Base-by-base conservation (phyloP, 1,140 invertebrate species). In the Eumeta japonica region DNA sequence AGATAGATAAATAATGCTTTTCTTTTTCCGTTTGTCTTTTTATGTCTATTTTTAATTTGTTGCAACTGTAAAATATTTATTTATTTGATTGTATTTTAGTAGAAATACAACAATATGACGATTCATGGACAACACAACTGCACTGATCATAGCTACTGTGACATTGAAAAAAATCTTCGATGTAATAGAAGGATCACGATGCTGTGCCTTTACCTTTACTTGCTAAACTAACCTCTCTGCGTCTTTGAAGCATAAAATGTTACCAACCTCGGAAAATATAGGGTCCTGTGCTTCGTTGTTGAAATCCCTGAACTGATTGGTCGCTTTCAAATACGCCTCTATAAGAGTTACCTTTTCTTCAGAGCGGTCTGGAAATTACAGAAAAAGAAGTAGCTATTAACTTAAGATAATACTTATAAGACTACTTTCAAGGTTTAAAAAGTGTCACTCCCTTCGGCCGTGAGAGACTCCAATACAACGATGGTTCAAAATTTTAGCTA, bases 261-360 rank as follows among this genome's bases (percentile, higher is more conserved):
- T n/a, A 24, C 20, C n/a, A 5, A 83, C 83, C 79, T 92, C 78
- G 11, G 91, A 90, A 66, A 90, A 99, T 4, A 87, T 70, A 1
- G 95, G 95, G 67, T 97, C 91, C 62, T 95, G 82, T 1, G 63
- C 67, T 5, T 77, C 54, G 53, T 96, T 79, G 4, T 77, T 77
- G 64, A 90, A 99, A 74, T 98, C 82, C 34, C 95, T 74, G 46
- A 95, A 83, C 81, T 98, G 86, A 31, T 84, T 81, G 0, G 88
- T 88, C 2, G 83, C 82, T 57, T 79, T 78, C 3, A 98, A 73
- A 72, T 98, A 99, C 14, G 82, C 79, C 53, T 93, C 85, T 35
- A 97, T 93, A 10, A 86, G 75, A 14, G 83, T 74, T n/a, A 97
- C 85, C 63, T 91, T 92, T 11, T 87, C 81, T 37, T 86, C 80